These are phyloP conservation scores for Synaphobranchus kaupii DNA, from an alignment of 2,797 vertebrate genomes.

Conservation along the genomic window DNA sequence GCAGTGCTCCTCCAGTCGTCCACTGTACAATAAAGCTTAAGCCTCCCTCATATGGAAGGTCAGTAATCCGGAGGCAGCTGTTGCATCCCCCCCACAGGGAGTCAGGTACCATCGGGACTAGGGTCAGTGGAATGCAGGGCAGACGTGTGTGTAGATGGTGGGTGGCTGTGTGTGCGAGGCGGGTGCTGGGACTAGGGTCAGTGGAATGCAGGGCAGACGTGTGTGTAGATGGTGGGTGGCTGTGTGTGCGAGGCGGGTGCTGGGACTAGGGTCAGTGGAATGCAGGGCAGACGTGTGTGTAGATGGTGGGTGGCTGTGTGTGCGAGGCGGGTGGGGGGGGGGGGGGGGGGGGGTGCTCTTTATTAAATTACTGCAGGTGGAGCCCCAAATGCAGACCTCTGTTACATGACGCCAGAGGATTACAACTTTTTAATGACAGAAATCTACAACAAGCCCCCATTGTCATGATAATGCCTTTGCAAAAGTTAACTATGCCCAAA, in stretches of 20 bases:
- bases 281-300: not conserved
- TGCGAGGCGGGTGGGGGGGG: too few relatives aligned
- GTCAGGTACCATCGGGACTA: conserved; percentile 3
- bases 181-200: conserved; percentile 20
- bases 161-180: not conserved
- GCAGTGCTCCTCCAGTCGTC: conserved; percentile 2
- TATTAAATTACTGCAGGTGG: conserved; percentile 32
- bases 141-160: not conserved
- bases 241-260: not conserved
- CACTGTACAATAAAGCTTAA: conserved; percentile 13
- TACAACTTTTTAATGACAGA: conserved; percentile 47
- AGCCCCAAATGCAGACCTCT: conserved; percentile 28
- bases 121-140: conserved; percentile 7
- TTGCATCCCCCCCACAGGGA: conserved; percentile 2
- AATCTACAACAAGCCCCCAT: conserved; percentile 32
- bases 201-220: not conserved
- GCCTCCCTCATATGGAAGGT: conserved; percentile 1
- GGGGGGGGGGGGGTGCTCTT: not conserved
- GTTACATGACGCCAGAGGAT: conserved; percentile 39
- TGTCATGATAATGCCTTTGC: conserved; percentile 42
- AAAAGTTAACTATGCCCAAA: conserved; percentile 38
- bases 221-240: conserved; percentile 8
- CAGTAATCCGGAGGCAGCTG: conserved; percentile 17
- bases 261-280: conserved; percentile 17
- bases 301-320: conserved; percentile 15